A percentile compares a stretch with the other conserved stretches of the same genome.
Evolutionary conservation across 2,888 invertebrate genomes (phyloP).

Genomic region (Cantharis nigra): DNA sequence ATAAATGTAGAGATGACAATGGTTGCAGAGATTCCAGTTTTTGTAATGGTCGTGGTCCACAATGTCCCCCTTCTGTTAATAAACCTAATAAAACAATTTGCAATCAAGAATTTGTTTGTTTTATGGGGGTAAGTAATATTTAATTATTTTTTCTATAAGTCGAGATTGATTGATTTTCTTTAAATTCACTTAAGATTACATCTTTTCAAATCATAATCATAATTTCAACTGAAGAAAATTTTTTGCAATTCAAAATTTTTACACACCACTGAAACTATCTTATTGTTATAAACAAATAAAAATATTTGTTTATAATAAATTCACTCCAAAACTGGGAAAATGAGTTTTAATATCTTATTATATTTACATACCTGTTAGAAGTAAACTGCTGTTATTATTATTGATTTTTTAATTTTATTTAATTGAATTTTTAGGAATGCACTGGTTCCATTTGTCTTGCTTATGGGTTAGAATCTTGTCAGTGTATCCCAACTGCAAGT

Average conservation of each 20-base stretch:
- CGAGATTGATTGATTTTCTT: not conserved
- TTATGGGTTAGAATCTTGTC: slow-evolving; percentile 94
- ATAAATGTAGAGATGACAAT: slow-evolving; percentile 90
- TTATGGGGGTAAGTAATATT: slow-evolving; percentile 81
- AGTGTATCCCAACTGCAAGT: slow-evolving; percentile 74
- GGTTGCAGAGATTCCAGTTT: slow-evolving; percentile 92
- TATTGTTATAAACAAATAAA: too few species aligned
- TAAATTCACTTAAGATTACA: too few species aligned
- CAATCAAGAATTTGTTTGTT: slow-evolving; percentile 96
- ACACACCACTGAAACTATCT: too few species aligned
- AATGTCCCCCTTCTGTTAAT: slow-evolving; percentile 90
- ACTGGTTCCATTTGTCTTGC: slow-evolving; percentile 97
- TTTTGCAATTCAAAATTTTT: too few species aligned
- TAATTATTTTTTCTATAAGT: not conserved
- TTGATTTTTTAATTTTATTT: not conserved
- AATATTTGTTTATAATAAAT: too few species aligned
- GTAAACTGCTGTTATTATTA: slow-evolving; percentile 3
- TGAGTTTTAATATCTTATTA: too few species aligned
- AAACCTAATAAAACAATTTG: slow-evolving; percentile 95
- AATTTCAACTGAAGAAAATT: too few species aligned
- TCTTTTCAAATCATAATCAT: too few species aligned
- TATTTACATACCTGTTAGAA: not conserved
- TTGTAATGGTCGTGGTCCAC: slow-evolving; percentile 87
- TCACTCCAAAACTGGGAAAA: too few species aligned
- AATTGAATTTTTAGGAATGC: slow-evolving; percentile 71